Conservation (phyloP, 2,888 invertebrate genomes). For the Steromphala cineraria region DNA sequence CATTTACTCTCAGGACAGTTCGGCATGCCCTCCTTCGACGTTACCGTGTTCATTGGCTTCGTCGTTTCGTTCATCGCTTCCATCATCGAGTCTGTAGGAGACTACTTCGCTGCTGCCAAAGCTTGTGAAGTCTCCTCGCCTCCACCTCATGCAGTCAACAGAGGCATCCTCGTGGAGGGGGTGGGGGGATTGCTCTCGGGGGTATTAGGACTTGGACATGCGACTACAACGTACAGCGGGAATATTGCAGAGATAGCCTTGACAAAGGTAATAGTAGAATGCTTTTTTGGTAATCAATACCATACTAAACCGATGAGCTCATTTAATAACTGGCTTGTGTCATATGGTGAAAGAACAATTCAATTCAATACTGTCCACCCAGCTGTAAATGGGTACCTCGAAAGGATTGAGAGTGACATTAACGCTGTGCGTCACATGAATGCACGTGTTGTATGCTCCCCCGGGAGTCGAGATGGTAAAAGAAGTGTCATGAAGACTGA, state of each 20-base stretch:
- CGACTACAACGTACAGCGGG: constrained; percentile 91
- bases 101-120: constrained; percentile 89
- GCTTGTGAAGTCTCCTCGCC: constrained; percentile 85
- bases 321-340: no score
- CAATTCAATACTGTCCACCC: no score
- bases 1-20: constrained; percentile 50
- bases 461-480: no score
- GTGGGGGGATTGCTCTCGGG: constrained; percentile 88
- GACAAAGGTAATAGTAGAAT: constrained; percentile 82
- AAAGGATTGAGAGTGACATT: no score
- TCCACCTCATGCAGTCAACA: constrained; percentile 89
- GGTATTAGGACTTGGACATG: constrained; percentile 89
- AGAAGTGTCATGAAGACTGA: no score
- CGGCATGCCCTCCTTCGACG: constrained; percentile 54
- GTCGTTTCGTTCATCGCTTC: constrained; percentile 57
- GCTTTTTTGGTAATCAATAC: no score
- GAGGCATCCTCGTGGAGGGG: constrained; percentile 84
- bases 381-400: no score
- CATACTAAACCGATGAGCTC: no score
- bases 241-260: constrained; percentile 92
- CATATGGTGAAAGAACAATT: no score
- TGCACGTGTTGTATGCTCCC: no score
- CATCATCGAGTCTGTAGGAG: constrained; percentile 80
- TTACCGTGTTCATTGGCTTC: constrained; percentile 53
- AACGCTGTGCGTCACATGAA: no score